Base-by-base conservation (phyloP, 2,797 vertebrate species). In the Toxotes lorentzi region DNA sequence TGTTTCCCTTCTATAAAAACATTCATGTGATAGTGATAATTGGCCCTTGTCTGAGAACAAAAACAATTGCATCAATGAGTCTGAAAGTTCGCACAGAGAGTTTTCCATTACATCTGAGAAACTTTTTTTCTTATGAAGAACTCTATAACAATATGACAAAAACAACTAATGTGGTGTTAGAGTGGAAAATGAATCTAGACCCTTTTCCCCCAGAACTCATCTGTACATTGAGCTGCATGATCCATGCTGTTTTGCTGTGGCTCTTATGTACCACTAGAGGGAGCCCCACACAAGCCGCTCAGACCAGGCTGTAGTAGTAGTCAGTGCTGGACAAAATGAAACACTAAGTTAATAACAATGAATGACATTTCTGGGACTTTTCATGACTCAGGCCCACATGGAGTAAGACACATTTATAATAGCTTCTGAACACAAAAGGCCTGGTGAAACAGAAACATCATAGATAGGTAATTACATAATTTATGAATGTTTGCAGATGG, bases 221-320 rank as follows among this genome's bases (percentile, higher is more conserved):
- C 8, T 16, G 3, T 30, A 14, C 14, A 23, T 7, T 21, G 19
- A 41, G 38, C 21, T 61, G 12, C 17, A 17, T 50, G 21, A 19
- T 19, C 23, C 23, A 8, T 23, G 27, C 32, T 61, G 23, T 14
- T n/a, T 41, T 50, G 38, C 27, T 40, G 45, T 40, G 51, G 7
- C 64, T 14, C 12, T 59, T 5, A 7, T 51, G 2, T 2, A 71
- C 6, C 91, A 90, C 86, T 85, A 90, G 91, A 89, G 86, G 89
- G 89, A 59, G 88, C 83, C 14, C 32, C 21, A 7, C n/a, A 27
- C 35, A 70, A 76, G 47, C 35, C 7, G 2, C 64, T 71, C 47
- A 34, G 1, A 35, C 7, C 51, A 53, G n/a, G 47, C n/a, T n/a
- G 58, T 12, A 23, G n/a, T 5, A 4, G 14, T 21, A 45, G 34